Evolutionary conservation across 2,113 vertebrate species (phyloP), one percentile per base, ranked within the genome.

Genomic region (Vireo altiloquus): DNA sequence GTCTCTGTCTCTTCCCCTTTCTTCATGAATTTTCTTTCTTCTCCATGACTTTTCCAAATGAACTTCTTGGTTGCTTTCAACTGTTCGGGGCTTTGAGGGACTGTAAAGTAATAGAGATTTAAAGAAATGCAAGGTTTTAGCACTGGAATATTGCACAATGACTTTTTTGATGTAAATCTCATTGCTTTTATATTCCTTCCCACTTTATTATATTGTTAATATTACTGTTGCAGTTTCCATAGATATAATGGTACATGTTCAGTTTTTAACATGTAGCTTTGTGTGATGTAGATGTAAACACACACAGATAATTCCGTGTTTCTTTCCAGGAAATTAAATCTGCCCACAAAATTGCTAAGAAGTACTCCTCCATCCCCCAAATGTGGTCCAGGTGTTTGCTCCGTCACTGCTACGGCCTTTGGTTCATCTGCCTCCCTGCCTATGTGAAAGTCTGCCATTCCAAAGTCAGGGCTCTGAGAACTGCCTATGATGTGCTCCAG

Each of bases 321-420:
- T 94, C 80, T 93, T 95, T 89, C 79, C 97, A 99, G 99, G 99
- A 99, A 98, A 99, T 99, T 70, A 99, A 98, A 96, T 99, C 98
- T 64, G 99, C 99, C 30, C 99, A 99, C 97, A 99, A 98, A 96
- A 99, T 99, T 94, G 99, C 99, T 20, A 99, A 99, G 97, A 98
- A 98, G 46, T 98, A 99, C 80, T 99, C 99, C 9, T 99, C 99
- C 46, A 98, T 99, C 91, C 99, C 99, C 59, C 99, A 99, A 95
- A 99, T 99, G 99, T 99, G 99, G 99, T 99, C 99, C 92, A 98
- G 98, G 96, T 99, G 99, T 97, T 98, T 99, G 22, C 96, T 99
- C 66, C 98, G 99, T 30, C 99, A 99, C 96, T 99, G 99, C 92
- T 99, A 99, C 0, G 99, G 99, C 40, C 98, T 99, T 25, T 99